Percentiles rank a stretch among this genome's conserved stretches.
phyloP scores from a whole-genome alignment of 2,113 vertebrate genomes.

The Lophius piscatorius region DNA sequence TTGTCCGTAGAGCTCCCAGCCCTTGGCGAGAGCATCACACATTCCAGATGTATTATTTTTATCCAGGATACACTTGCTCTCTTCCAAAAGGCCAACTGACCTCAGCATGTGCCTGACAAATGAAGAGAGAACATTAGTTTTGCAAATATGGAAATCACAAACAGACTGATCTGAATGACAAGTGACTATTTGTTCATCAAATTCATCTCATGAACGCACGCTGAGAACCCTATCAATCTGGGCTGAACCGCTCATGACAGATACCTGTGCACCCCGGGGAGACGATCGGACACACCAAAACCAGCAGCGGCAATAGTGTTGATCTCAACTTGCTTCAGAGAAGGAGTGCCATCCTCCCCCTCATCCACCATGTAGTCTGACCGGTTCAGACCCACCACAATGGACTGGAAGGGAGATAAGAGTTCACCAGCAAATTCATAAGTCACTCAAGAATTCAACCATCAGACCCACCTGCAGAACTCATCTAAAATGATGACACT shows the following conservation, averaged over 20 bases:
- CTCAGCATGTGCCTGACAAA: conserved; percentile 81
- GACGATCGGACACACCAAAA: conserved; percentile 39
- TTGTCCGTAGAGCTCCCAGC: conserved; percentile 86
- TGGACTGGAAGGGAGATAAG: not conserved
- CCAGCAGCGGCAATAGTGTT: conserved; percentile 1
- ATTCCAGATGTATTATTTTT: conserved; percentile 82
- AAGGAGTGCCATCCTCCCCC: not conserved
- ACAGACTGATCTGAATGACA: too few species aligned
- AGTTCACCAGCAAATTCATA: too few species aligned
- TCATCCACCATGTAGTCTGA: not conserved
- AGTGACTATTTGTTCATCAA: too few species aligned
- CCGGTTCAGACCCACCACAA: not conserved
- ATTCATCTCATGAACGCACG: too few species aligned
- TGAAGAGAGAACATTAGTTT: not conserved
- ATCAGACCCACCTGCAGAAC: not conserved
- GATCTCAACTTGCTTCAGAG: conserved; percentile 4
- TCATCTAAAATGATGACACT: too few species aligned
- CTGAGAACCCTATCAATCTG: too few species aligned
- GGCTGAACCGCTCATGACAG: too few species aligned
- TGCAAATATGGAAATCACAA: not conserved
- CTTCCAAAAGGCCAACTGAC: conserved; percentile 78
- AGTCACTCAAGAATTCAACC: not conserved
- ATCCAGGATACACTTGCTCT: conserved; percentile 76
- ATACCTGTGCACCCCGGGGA: conserved; percentile 54
- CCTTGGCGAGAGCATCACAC: conserved; percentile 82